phyloP scores from a whole-genome alignment of 1,140 invertebrate genomes.

The Trinorchestia longiramus region DNA sequence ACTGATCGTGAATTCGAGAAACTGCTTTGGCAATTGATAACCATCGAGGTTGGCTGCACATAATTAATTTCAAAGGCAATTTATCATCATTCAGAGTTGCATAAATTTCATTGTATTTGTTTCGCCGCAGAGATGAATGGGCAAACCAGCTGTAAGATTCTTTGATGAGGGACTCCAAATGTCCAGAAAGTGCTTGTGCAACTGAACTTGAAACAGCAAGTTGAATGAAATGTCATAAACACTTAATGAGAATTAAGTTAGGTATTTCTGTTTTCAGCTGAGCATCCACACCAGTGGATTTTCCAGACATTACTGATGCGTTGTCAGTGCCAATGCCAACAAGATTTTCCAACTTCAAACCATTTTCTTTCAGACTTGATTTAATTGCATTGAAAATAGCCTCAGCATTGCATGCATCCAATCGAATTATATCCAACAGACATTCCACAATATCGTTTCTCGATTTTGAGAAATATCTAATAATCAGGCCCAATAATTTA shows the following conservation, averaged over 20 bases:
- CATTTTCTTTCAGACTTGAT: conserved; percentile 46
- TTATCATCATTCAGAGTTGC: too few species aligned
- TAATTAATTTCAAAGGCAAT: neutral
- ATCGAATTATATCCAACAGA: conserved; percentile 51
- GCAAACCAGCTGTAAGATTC: conserved; percentile 41
- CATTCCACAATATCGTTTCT: conserved; percentile 40
- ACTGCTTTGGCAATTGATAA: too few species aligned
- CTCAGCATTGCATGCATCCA: conserved; percentile 57
- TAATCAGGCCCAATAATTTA: conserved; percentile 56
- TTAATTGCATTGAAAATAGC: conserved; percentile 55
- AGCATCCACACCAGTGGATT: conserved; percentile 52
- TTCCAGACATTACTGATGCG: conserved; percentile 57
- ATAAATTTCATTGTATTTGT: too few species aligned
- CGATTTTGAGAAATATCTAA: conserved; percentile 49
- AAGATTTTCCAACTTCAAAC: too few species aligned
- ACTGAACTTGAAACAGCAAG: conserved; percentile 53
- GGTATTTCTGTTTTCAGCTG: too few species aligned
- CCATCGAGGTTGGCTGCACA: too few species aligned
- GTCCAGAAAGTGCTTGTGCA: neutral
- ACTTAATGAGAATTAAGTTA: too few species aligned
- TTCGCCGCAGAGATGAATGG: too few species aligned
- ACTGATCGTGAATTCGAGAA: too few species aligned
- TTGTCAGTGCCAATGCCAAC: too few species aligned
- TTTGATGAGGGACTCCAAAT: conserved; percentile 27
- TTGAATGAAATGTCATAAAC: too few species aligned